Conservation (phyloP, 2,113 vertebrate species). For the Butorides virescens region DNA sequence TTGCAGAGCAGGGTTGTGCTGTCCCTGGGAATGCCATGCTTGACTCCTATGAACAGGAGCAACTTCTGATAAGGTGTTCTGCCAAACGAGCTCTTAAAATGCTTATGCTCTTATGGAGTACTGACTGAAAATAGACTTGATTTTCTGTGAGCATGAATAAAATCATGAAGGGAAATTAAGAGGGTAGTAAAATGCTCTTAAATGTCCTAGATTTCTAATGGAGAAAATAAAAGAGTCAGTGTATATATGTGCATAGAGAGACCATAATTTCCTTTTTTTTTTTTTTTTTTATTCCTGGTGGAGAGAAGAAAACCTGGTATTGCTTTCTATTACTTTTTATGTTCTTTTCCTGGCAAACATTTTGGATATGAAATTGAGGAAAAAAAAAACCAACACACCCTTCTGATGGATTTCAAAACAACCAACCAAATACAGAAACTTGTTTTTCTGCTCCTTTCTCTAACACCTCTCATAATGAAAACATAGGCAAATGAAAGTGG, state of each 20-base stretch:
- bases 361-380: not conserved
- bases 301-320: not conserved
- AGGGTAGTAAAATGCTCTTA: not conserved
- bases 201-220: not conserved
- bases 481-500: not conserved
- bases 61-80: not conserved
- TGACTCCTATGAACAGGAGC: not conserved
- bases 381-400: not conserved
- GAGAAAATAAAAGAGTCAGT: not conserved
- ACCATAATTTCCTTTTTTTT: not conserved
- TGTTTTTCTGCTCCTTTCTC: slow-evolving; percentile 13
- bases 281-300: not conserved
- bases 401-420: not conserved
- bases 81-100: not conserved
- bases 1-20: not conserved
- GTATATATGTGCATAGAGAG: not conserved
- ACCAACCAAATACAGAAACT: not conserved
- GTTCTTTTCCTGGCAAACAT: not conserved
- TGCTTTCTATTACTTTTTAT: not conserved
- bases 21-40: not conserved
- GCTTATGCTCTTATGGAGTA: not conserved
- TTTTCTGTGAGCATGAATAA: not conserved
- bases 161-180: not conserved
- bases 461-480: not conserved
- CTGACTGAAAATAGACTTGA: not conserved